Conservation (phyloP, 2,888 invertebrate genomes). For the Slavum lentiscoides region DNA sequence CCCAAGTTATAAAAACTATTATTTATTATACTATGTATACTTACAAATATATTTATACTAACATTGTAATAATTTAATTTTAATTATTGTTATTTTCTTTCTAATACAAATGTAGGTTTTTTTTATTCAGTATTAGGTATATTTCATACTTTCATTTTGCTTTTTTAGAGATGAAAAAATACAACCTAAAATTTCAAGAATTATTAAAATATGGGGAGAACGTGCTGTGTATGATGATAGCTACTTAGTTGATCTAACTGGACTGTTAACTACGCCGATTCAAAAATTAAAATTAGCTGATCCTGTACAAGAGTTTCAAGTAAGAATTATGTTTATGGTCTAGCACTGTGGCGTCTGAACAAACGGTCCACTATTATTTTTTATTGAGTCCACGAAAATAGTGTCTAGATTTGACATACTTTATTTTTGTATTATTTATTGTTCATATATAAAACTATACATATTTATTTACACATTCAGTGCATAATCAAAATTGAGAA, state of each 20-base stretch:
- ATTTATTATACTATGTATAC: too few species aligned
- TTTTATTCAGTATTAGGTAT: not conserved
- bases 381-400: too few species aligned
- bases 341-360: not conserved
- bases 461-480: not conserved
- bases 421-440: too few species aligned
- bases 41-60: too few species aligned
- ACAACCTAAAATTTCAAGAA: constrained; percentile 80
- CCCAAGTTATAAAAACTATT: too few species aligned
- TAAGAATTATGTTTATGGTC: constrained; percentile 58
- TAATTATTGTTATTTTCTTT: not conserved
- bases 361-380: too few species aligned
- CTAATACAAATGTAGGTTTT: not conserved
- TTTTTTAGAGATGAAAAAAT: constrained; percentile 81
- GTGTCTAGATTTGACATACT: too few species aligned
- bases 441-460: not conserved
- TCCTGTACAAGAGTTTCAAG: constrained; percentile 72
- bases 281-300: constrained; percentile 50
- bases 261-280: constrained; percentile 72
- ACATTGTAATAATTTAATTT: not conserved
- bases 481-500: not conserved
- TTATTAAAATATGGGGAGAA: constrained; percentile 96
- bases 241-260: constrained; percentile 83
- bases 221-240: constrained; percentile 87
- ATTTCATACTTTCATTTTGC: constrained; percentile 4